phyloP scores from a whole-genome alignment of 2,797 vertebrate genomes.

The Acipenser transmontanus region DNA sequence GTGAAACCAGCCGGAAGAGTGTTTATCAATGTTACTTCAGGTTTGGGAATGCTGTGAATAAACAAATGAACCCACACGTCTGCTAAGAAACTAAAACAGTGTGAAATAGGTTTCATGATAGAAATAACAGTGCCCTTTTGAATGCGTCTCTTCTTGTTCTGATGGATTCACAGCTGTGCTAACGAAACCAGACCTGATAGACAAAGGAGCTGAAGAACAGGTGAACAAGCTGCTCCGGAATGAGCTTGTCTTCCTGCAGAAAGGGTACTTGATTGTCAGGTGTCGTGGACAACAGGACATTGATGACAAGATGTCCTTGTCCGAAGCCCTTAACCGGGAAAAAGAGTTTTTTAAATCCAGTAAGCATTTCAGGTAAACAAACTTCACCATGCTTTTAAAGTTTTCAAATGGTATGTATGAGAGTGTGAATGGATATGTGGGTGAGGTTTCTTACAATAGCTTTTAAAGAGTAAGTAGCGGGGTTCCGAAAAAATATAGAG shows the following conservation, averaged over 20 bases:
- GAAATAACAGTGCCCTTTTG: not conserved
- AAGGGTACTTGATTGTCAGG: constrained; percentile 62
- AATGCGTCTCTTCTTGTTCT: not conserved
- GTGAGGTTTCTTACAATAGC: not conserved
- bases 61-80: too few species aligned
- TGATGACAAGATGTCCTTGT: constrained; percentile 29
- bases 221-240: constrained; percentile 41
- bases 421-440: too few species aligned
- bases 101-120: too few species aligned
- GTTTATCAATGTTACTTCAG: too few species aligned
- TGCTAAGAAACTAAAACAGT: too few species aligned
- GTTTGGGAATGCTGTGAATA: too few species aligned
- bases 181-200: constrained; percentile 60
- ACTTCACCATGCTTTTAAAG: too few species aligned
- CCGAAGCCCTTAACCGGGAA: constrained; percentile 43
- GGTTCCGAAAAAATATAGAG: not conserved
- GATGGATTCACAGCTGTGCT: constrained; percentile 46
- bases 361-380: constrained; percentile 47
- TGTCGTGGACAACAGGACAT: constrained; percentile 60
- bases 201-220: constrained; percentile 44
- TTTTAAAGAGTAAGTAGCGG: not conserved
- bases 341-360: constrained; percentile 48
- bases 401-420: too few species aligned
- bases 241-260: constrained; percentile 41
- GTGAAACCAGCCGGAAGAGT: not conserved